Percentiles rank a stretch among this genome's conserved stretches.
These are phyloP conservation scores for Cydia strobilella DNA, from an alignment of 1,140 invertebrate genomes.

Conservation along the genomic window DNA sequence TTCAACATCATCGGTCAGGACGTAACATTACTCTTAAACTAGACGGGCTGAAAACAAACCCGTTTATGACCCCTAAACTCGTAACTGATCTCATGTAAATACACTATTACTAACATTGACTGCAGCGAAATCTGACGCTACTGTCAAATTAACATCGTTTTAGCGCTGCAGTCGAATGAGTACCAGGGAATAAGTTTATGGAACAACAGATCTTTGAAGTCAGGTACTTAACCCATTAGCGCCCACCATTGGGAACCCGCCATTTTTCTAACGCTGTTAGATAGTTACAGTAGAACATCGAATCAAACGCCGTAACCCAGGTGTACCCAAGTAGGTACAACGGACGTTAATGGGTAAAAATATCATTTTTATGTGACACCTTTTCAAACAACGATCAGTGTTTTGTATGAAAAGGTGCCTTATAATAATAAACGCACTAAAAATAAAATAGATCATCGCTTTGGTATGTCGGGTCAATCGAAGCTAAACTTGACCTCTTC, in stretches of 20 bases:
- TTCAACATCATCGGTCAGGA: neutral
- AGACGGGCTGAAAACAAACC: neutral
- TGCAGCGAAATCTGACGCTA: neutral
- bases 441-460: slow-evolving; percentile 12
- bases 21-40: slow-evolving; percentile 1
- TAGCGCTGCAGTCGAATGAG: neutral
- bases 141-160: neutral
- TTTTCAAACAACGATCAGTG: neutral
- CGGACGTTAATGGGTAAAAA: no score
- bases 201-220: no score
- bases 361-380: neutral
- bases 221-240: no score
- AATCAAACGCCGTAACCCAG: no score
- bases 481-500: slow-evolving; percentile 73
- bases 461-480: slow-evolving; percentile 54
- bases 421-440: neutral
- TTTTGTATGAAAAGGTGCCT: neutral
- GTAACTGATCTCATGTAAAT: neutral
- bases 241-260: no score
- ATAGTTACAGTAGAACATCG: no score
- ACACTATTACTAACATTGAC: neutral
- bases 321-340: no score
- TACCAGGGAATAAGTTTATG: neutral
- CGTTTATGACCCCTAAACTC: neutral
- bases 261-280: no score